A percentile compares a stretch with the other conserved stretches of the same genome.
Evolutionary conservation across 1,140 invertebrate species (phyloP).

Genomic region (Zaprionus camerounensis): DNA sequence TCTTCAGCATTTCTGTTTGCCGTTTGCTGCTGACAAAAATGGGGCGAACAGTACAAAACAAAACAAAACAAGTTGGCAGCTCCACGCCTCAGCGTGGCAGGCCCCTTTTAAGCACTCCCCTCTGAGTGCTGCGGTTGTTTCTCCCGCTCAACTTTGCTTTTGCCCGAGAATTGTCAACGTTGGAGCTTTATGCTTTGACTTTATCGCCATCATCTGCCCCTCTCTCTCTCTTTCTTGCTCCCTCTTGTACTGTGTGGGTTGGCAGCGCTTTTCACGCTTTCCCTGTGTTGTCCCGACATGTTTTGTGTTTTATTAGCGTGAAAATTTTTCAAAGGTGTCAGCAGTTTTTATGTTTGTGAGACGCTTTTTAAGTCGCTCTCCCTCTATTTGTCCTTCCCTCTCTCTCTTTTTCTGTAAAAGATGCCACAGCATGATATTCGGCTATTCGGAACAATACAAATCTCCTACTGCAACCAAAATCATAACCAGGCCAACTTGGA

Average conservation of each 20-base stretch:
- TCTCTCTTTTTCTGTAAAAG: conserved; percentile 29
- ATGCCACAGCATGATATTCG: conserved; percentile 14
- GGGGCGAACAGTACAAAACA: conserved; percentile 64
- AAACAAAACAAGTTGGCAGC: conserved; percentile 67
- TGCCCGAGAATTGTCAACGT: conserved; percentile 38
- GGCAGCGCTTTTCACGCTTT: conserved; percentile 63
- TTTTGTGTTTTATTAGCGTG: conserved; percentile 81
- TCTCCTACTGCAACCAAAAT: conserved; percentile 1
- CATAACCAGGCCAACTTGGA: background rate
- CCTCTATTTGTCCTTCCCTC: background rate
- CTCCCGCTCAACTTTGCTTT: conserved; percentile 34
- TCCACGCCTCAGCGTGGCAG: conserved; percentile 10
- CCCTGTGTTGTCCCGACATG: conserved; percentile 63
- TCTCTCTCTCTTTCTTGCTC: background rate
- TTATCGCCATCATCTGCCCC: conserved; percentile 59
- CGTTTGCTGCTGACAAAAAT: conserved; percentile 37
- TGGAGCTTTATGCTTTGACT: conserved; percentile 50
- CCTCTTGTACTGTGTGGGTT: conserved; percentile 1
- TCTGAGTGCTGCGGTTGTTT: conserved; percentile 49
- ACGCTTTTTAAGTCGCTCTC: background rate
- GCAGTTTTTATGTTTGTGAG: conserved; percentile 66
- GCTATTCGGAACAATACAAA: conserved; percentile 15
- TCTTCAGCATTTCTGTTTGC: conserved; percentile 12
- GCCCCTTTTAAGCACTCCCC: background rate
- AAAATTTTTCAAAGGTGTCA: conserved; percentile 81